Evolutionary conservation across 2,113 vertebrate genomes (phyloP).

Genomic region (Paedocypris sp.): DNA sequence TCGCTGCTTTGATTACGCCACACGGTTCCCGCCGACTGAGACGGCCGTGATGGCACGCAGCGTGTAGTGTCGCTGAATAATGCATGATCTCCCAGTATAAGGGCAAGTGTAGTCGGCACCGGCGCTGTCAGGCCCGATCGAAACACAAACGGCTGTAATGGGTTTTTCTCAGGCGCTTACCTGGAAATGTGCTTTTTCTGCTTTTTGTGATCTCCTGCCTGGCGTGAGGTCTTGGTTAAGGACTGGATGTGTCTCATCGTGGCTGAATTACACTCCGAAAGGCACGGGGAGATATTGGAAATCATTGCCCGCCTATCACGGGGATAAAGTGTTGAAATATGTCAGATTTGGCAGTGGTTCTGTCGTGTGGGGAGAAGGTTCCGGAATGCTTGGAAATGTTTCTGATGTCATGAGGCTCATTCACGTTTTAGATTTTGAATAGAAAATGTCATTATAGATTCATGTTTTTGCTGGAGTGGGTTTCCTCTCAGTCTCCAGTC

Average conservation of each 20-base stretch:
- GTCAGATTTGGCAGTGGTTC: not conserved
- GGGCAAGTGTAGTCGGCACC: conserved; percentile 17
- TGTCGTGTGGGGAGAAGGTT: not conserved
- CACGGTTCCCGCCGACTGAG: conserved; percentile 25
- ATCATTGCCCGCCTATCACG: not conserved
- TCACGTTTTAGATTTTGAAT: too few species aligned
- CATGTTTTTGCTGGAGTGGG: too few species aligned
- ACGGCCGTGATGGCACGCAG: conserved; percentile 13
- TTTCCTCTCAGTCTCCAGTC: too few species aligned
- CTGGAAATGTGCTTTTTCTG: conserved; percentile 21
- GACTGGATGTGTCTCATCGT: not conserved
- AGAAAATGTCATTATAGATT: too few species aligned
- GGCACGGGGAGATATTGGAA: not conserved
- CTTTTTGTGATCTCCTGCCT: not conserved
- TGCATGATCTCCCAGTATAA: conserved; percentile 20
- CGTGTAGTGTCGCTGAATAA: conserved; percentile 23
- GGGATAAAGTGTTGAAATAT: not conserved
- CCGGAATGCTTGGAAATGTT: too few species aligned
- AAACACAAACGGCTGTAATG: conserved; percentile 16
- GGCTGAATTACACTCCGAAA: not conserved
- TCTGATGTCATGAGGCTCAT: too few species aligned
- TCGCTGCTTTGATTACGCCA: conserved; percentile 24
- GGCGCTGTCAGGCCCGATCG: not conserved
- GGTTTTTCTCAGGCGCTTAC: conserved; percentile 15
- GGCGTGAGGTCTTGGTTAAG: not conserved